A percentile compares a stretch with the other conserved stretches of the same genome.
These are phyloP conservation scores for Scolopax rusticola DNA, from an alignment of 2,797 vertebrate species.

Conservation along the genomic window DNA sequence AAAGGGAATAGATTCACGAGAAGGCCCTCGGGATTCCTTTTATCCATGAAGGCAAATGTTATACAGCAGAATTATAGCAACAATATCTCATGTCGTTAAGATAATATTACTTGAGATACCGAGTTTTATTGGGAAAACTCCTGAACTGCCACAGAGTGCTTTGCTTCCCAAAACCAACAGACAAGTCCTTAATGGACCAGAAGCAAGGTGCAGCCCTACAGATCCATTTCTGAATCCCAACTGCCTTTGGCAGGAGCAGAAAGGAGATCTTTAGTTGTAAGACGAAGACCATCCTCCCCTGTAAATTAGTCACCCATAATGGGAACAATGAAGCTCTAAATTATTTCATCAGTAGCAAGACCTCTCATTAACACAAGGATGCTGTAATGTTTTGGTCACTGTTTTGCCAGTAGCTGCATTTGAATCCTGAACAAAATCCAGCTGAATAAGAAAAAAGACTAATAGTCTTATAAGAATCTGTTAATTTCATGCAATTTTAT, in stretches of 20 bases:
- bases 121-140: not conserved
- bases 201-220: not conserved
- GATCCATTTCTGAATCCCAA: not conserved
- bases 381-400: not conserved
- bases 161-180: not conserved
- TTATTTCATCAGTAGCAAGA: conserved; percentile 44
- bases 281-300: not conserved
- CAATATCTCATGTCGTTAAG: not conserved
- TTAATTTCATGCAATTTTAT: not conserved
- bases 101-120: not conserved
- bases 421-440: conserved; percentile 13
- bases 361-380: conserved; percentile 10
- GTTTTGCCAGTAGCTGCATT: not conserved
- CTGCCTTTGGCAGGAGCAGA: not conserved
- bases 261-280: not conserved
- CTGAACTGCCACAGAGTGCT: not conserved
- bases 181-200: not conserved
- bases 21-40: not conserved
- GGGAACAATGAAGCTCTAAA: not conserved
- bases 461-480: not conserved
- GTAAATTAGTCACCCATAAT: not conserved
- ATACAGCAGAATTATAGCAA: not conserved
- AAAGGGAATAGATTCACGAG: not conserved
- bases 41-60: not conserved
- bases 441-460: not conserved